Base-by-base conservation (phyloP, 2,797 vertebrate genomes). In the Pipistrellus pipistrellus region DNA sequence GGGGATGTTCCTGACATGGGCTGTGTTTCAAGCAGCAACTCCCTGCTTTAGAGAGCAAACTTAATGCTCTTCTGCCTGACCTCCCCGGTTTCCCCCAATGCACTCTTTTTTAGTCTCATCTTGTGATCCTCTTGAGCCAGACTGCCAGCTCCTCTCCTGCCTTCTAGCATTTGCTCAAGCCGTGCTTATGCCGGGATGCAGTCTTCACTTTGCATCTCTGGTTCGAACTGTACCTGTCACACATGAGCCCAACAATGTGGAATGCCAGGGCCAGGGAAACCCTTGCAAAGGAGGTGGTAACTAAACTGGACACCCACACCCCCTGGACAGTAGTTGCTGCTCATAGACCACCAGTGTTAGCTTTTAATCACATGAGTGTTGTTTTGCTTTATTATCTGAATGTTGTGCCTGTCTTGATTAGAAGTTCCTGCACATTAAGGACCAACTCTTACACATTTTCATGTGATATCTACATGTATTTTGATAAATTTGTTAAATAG, bases 361-460 rank as follows among this genome's bases (percentile, higher is more conserved):
- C 46, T 84, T 72, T 88, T 85, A 17, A 44, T 77, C 71, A 88
- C 4, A 4, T 0, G n/a, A 85, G 12, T 71, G 3, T 8, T 89
- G 15, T 81, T 92, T 72, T 83, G 9, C 38, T 82, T 14, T 90
- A 18, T 46, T 89, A 81, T 41, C 62, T 88, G 66, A 93, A 57
- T 64, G 71, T 20, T 38, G 5, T 73, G 35, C 6, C 53, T 85
- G 10, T 88, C 64, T 62, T 76, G 82, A 88, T 68, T 20, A 90
- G 25, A 87, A 93, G 80, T 91, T 84, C 51, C 38, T 88, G 32
- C 75, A 85, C 90, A 27, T 88, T 44, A 90, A 86, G 72, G 46
- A 80, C 35, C 15, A 38, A 44, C 21, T 88, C 53, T 80, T 62
- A 69, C 27, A 62, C 1, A 84, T 32, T 92, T 68, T 85, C 30